These are phyloP conservation scores for Phoronis australis DNA, from an alignment of 2,888 invertebrate species.

Conservation along the genomic window DNA sequence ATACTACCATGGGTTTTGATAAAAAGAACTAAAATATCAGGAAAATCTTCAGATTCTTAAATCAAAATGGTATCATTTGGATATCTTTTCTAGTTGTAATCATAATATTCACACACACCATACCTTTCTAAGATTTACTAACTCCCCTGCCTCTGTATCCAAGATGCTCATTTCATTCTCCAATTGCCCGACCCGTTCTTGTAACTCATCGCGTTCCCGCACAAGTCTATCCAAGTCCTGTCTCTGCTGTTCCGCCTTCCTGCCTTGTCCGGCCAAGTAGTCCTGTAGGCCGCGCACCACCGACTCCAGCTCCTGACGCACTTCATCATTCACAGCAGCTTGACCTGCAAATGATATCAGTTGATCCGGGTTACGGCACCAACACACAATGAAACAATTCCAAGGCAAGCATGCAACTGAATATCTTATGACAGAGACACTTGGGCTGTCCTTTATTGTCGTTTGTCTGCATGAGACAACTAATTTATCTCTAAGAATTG, in stretches of 20 bases:
- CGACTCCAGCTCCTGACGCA: conserved; percentile 40
- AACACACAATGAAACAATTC: no score
- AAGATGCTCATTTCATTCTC: conserved; percentile 33
- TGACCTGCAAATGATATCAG: conserved; percentile 11
- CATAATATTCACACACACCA: not conserved
- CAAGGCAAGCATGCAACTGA: no score
- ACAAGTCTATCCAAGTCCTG: conserved; percentile 32
- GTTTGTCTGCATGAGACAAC: no score
- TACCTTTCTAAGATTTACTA: not conserved
- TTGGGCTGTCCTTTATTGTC: no score
- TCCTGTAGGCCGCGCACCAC: conserved; percentile 41
- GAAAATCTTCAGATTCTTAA: no score
- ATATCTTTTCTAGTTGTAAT: not conserved
- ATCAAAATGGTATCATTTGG: not conserved
- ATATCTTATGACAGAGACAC: no score
- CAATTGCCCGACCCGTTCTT: conserved; percentile 27
- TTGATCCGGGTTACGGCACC: not conserved
- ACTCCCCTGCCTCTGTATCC: conserved; percentile 28
- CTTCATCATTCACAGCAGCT: conserved; percentile 23
- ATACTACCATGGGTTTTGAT: no score
- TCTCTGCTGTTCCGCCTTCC: conserved; percentile 33
- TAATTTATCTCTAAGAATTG: no score
- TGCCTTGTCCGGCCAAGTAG: conserved; percentile 40
- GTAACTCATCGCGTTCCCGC: conserved; percentile 31
- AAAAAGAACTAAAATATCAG: no score